Base-by-base conservation (phyloP, 1,140 invertebrate species). In the Bombus superbus region DNA sequence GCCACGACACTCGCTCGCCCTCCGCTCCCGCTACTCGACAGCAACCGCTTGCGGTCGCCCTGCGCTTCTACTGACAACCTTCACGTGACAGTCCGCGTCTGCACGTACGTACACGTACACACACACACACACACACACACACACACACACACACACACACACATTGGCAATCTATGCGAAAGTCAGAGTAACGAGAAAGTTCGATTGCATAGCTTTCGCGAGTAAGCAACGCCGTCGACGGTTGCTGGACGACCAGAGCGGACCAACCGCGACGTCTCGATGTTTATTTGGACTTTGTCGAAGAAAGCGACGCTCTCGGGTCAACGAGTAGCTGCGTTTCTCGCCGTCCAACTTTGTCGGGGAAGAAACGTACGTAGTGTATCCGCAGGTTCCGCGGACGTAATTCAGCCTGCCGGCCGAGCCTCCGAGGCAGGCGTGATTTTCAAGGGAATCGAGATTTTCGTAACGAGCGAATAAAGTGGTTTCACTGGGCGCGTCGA, bases 161-260 rank as follows among this genome's bases (percentile, higher is more conserved):
- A 59, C 32, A 15, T 18, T 32, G 4, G 2, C 3, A 22, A 69
- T 44, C 8, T 73, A 62, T 47, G 68, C 38, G 5, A 81, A 47
- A 42, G n/a, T 25, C 38, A n/a, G n/a, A 44, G 28, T 47, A 62
- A 42, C 40, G 35, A 32, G 3, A 84, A 77, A 77, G 44, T 84
- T 84, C 74, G 74, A 71, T 77, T 57, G 74, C 73, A 47, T 69
- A 69, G 64, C 42, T 11, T 44, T 1, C 2, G 6, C 25, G 32
- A 47, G 59, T 69, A 57, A 77, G 42, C 44, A 44, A 83, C 62
- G 44, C 44, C 59, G 57, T 80, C 77, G 32, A 72, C 44, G 57
- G 25, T 42, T 53, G 0, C 18, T 53, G 47, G 47, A 1, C 47
- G 47, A 53, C 47, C 47, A 53, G 1, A 53, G 47, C 47, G 22